Evolutionary conservation across 1,140 invertebrate species (phyloP), one percentile per base, ranked within the genome.

Genomic region (Cephus cinctus): DNA sequence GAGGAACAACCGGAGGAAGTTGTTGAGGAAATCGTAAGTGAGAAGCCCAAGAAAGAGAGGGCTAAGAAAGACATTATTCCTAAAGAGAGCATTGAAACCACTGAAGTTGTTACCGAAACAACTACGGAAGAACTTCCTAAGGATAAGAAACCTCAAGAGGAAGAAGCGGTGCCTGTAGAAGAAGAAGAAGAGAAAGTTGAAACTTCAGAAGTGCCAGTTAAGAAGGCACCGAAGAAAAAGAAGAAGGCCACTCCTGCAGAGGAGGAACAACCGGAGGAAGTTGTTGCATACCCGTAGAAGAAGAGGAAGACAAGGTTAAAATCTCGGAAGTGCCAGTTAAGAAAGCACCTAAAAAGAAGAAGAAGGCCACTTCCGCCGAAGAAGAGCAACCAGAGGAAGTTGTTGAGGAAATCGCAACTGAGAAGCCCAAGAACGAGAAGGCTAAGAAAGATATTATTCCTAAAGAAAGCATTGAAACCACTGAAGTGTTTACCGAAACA

Each of bases 61-160:
- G 25, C 30, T 41, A 34, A 32, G 16, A 27, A 38, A 14, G 5
- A 36, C 5, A 36, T 36, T 36, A 1, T 36, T 5, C 34, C 34
- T 8, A 36, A 36, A 11, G 34, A 50, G 36, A 42, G 14, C 22
- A 56, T 41, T 14, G 34, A 38, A 27, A 41, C 47, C 4, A 35
- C 36, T 2, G 55, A 68, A 43, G 58, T 56, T 8, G 45, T 52
- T 14, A 35, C 47, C 22, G 47, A 57, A 46, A 52, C 53, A 15
- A 43, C 45, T 30, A 52, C 67, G 5, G 67, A 65, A 48, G 60
- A 68, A 19, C 22, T 18, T 35, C 15, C 35, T 30, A 18, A 18
- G 5, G 27, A 48, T 14, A 36, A 49, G 15, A 50, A 47, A 27
- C 18, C 43, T 32, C 21, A 47, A 43, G 43, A 43, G 22, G 31